Base-by-base conservation (phyloP, 2,888 invertebrate genomes). In the Netelia inedita region DNA sequence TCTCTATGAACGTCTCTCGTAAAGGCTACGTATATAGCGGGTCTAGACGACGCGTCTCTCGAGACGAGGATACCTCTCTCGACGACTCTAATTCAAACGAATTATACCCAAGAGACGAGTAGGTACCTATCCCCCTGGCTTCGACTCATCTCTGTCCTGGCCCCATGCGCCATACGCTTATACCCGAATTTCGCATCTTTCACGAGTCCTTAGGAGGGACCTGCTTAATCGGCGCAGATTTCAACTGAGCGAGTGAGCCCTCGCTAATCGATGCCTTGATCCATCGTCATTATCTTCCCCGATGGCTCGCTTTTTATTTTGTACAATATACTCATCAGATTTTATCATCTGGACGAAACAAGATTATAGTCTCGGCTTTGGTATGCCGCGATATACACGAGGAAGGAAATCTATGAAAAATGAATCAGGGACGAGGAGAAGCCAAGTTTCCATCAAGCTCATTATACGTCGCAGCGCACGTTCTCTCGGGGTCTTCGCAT, bases 11-110 rank as follows among this genome's bases (percentile, higher is more conserved):
- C 85, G 35, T 6, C 84, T 87, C 86, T 88, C 85, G 86, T 87
- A 85, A 88, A 87, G 86, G 85, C 55, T 14, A 46, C 6, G 59
- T 28, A 28, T 28, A 28, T 28, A 28, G 72, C 50, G 23, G 68
- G 53, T 66, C 81, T 75, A 74, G 80, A 46, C 66, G 53, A 16
- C 23, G 21, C 11, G 61, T 50, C 35, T n/a, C 57, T 11, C n/a
- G 53, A 11, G 53, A 53, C 16, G 72, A 69, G 69, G 50, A 71
- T 71, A 61, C 61, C 69, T 53, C 41, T 65, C 71, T 66, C 79
- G 83, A 86, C 85, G 81, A 82, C 82, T 82, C 90, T 92, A 92
- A 93, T 92, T 91, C 90, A 92, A 92, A 93, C 91, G 91, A 91
- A 93, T 92, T 92, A 90, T 90, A 89, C 92, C 90, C 89, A 63